Evolutionary conservation across 2,888 invertebrate species (phyloP).

Genomic region (Clitarchus hookeri): DNA sequence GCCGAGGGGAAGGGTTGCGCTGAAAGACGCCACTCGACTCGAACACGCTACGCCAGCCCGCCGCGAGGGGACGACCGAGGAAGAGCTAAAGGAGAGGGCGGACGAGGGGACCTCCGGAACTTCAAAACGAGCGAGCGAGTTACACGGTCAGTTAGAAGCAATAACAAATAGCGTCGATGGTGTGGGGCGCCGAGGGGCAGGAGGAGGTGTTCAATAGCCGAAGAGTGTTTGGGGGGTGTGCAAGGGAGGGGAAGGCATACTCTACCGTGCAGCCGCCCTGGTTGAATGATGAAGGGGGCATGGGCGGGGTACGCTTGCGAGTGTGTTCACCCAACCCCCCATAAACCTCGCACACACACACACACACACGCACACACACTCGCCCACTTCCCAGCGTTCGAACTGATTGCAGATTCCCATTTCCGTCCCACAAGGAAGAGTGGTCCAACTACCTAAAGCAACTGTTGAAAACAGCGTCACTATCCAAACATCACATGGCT

Average conservation of each 20-base stretch:
- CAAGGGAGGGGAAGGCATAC: neutral
- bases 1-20: neutral
- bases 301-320: neutral
- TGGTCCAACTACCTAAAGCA: neutral
- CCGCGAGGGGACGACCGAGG: neutral
- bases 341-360: neutral
- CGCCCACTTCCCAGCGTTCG: neutral
- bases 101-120: neutral
- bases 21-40: neutral
- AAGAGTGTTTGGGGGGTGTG: neutral
- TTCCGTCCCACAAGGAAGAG: neutral
- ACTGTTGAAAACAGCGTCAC: no score
- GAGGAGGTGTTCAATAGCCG: neutral
- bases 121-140: constrained; percentile 14
- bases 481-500: no score
- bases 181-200: neutral
- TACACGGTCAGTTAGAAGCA: constrained; percentile 14
- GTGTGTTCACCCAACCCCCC: neutral
- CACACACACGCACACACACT: neutral
- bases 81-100: neutral
- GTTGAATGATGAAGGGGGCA: neutral
- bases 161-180: neutral
- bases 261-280: neutral
- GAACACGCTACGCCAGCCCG: neutral
- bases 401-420: constrained; percentile 2